Evolutionary conservation across 2,888 invertebrate genomes (phyloP).

Genomic region (Coecobrya sp.): DNA sequence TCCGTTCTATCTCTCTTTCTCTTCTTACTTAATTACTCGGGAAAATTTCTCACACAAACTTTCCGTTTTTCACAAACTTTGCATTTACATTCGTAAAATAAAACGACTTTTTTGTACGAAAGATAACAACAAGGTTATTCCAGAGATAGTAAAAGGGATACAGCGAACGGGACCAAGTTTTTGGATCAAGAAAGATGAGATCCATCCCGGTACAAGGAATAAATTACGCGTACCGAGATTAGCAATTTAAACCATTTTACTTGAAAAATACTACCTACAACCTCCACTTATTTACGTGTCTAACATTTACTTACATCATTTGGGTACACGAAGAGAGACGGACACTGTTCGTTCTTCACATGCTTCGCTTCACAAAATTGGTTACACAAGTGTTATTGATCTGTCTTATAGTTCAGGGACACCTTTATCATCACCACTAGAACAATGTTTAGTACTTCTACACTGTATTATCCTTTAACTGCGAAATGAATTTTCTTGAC

Average conservation of each 20-base stretch:
- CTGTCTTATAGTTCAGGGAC: too few species aligned
- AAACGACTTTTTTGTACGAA: neutral
- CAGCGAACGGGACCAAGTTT: neutral
- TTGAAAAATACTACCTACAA: too few species aligned
- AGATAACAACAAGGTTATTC: neutral
- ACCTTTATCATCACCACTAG: neutral
- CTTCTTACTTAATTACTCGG: constrained; percentile 65
- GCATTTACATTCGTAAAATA: neutral
- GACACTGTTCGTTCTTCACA: too few species aligned
- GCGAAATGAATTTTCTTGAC: neutral
- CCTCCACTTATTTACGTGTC: too few species aligned
- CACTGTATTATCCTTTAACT: neutral
- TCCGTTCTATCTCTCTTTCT: neutral
- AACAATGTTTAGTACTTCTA: neutral
- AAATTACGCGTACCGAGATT: neutral
- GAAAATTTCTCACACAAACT: constrained; percentile 21
- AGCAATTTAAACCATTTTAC: too few species aligned
- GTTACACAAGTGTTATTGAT: too few species aligned
- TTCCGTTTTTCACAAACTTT: constrained; percentile 27
- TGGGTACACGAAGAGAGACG: too few species aligned
- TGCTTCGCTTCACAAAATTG: too few species aligned
- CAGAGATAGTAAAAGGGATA: neutral
- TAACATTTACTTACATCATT: too few species aligned
- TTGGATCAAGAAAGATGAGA: neutral
- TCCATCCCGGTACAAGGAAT: neutral